phyloP scores from a whole-genome alignment of 1,140 invertebrate species.

The Rhyzopertha dominica region DNA sequence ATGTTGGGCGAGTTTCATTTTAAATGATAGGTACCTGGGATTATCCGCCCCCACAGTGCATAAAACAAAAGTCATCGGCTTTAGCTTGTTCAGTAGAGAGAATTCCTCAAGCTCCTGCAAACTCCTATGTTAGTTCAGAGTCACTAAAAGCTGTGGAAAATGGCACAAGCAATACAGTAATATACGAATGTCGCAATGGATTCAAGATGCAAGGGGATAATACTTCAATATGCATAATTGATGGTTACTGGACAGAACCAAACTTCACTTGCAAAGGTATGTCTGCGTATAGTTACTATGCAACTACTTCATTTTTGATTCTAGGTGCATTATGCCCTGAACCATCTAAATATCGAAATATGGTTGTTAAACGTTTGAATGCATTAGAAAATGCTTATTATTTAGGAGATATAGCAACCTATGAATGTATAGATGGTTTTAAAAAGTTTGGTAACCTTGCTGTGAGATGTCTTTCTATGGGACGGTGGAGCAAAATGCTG shows the following conservation, averaged over 20 bases:
- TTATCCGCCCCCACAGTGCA: slow-evolving; percentile 41
- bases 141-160: slow-evolving; percentile 29
- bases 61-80: slow-evolving; percentile 7
- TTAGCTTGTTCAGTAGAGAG: slow-evolving; percentile 28
- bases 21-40: slow-evolving; percentile 46
- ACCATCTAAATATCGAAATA: slow-evolving; percentile 34
- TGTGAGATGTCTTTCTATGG: slow-evolving; percentile 48
- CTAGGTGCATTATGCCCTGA: slow-evolving; percentile 41
- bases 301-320: no score
- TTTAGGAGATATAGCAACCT: slow-evolving; percentile 47
- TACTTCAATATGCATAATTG: slow-evolving; percentile 43
- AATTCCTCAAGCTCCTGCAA: slow-evolving; percentile 39
- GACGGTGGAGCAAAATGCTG: slow-evolving; percentile 51
- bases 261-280: slow-evolving; percentile 45
- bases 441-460: slow-evolving; percentile 48
- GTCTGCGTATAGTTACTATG: no score
- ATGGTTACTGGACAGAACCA: slow-evolving; percentile 47
- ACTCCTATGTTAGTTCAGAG: slow-evolving; percentile 43
- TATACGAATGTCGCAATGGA: slow-evolving; percentile 47
- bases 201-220: slow-evolving; percentile 42
- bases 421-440: slow-evolving; percentile 49
- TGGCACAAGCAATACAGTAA: slow-evolving; percentile 31
- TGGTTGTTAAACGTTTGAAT: slow-evolving; percentile 14
- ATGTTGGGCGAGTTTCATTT: no score
- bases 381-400: slow-evolving; percentile 32